Evolutionary conservation across 1,140 invertebrate species (phyloP).

Genomic region (Drosophila quadrilineata): DNA sequence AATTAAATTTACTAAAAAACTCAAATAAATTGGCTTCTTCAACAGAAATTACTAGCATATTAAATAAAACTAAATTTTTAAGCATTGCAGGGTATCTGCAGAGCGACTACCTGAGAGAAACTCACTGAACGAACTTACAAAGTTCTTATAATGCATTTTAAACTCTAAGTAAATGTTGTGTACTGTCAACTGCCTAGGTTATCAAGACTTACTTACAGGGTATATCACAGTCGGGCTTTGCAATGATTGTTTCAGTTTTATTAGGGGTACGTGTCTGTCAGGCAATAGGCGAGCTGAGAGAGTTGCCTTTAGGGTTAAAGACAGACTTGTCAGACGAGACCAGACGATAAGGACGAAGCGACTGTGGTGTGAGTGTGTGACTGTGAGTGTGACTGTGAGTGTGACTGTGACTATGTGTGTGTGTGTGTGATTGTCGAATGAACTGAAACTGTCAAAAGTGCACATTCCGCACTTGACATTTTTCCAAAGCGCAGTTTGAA

Average conservation of each 20-base stretch:
- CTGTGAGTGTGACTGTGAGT: not conserved
- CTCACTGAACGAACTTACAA: too few relatives aligned
- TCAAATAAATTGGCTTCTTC: too few relatives aligned
- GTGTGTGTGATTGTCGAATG: constrained; percentile 52
- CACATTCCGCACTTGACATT: constrained; percentile 80
- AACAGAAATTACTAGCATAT: not conserved
- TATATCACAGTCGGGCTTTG: not conserved
- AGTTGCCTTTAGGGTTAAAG: constrained; percentile 58
- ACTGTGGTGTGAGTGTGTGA: not conserved
- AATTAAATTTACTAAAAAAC: too few relatives aligned
- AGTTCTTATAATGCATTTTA: not conserved
- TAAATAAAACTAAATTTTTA: not conserved
- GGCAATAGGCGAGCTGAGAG: constrained; percentile 51
- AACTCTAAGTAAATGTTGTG: not conserved
- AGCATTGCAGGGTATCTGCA: not conserved
- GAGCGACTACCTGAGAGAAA: too few relatives aligned
- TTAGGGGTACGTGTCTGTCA: constrained; percentile 69
- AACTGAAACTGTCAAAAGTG: constrained; percentile 81
- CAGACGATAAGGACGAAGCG: not conserved
- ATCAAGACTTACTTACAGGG: not conserved
- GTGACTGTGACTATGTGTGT: not conserved
- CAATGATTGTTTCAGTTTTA: constrained; percentile 45
- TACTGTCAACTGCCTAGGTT: not conserved
- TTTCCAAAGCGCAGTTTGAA: constrained; percentile 73
- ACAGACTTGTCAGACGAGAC: constrained; percentile 17